Conservation (phyloP, 2,888 invertebrate genomes). For the Urechis unicinctus region DNA sequence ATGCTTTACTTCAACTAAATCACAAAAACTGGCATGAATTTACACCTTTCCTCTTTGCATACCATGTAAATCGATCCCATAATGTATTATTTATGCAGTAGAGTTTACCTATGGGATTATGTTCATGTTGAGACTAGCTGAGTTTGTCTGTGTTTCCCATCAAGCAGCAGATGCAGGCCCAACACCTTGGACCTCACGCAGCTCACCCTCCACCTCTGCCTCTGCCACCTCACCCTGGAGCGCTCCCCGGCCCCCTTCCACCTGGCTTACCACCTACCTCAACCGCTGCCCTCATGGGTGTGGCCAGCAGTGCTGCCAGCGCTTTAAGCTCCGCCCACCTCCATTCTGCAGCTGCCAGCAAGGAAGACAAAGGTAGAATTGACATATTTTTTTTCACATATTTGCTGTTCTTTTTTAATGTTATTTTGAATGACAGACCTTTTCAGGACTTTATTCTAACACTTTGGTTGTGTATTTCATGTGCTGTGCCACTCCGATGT, state of each 20-base stretch:
- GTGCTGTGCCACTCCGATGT: no score
- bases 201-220: slow-evolving; percentile 45
- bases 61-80: no score
- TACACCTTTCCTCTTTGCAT: background rate
- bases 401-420: slow-evolving; percentile 1
- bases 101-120: no score
- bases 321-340: background rate
- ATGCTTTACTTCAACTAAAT: no score
- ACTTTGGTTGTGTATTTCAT: no score
- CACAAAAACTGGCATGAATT: no score
- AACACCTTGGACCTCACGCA: slow-evolving; percentile 59
- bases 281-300: slow-evolving; percentile 47
- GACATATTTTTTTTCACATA: background rate
- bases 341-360: background rate
- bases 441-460: no score
- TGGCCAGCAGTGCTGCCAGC: slow-evolving; percentile 3
- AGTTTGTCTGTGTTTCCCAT: no score
- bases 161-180: slow-evolving; percentile 87
- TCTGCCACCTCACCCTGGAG: slow-evolving; percentile 44
- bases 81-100: no score
- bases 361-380: background rate
- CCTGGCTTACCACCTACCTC: slow-evolving; percentile 36
- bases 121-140: no score
- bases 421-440: no score
- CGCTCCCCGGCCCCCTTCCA: slow-evolving; percentile 41